Base-by-base conservation (phyloP, 2,888 invertebrate genomes). In the Marasmarcha lunaedactyla region DNA sequence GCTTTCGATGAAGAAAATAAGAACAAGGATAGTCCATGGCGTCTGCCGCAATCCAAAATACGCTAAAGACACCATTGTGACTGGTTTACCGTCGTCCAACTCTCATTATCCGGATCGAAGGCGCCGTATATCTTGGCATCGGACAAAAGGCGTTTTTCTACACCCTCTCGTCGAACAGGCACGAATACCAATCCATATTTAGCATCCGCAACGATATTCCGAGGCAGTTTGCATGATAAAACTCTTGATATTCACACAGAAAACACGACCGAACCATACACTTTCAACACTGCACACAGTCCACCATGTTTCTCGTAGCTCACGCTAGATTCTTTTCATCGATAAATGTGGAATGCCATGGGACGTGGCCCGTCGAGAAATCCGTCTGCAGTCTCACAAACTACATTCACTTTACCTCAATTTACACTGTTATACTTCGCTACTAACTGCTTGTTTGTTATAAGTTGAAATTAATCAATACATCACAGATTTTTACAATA, bases 1-100 rank as follows among this genome's bases (percentile, higher is more conserved):
- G 63, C 86, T 87, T 50, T 88, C 86, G 57, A 88, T 77, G 60
- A 87, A 85, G 72, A 87, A 87, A 70, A 87, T 76, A 39, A 87
- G 78, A 54, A 87, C 86, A 49, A 87, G 67, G 54, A 87, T 45
- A 44, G 83, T 81, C 84, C 84, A 84, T 46, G 79, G 79, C 57
- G 81, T 70, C 42, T 74, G 77, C 59, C 78, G 71, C 48, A 77
- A 63, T 46, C 83, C 81, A 50, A 79, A 65, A 55, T 71, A 71
- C 48, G 67, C 60, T 49, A 73, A 57, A 49, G 76, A 77, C 62
- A 84, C 84, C 84, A 84, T 84, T 63, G 65, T 81, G 71, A 53
- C 52, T 57, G 54, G 47, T 65, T 69, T 62, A 70, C 51, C 13
- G 34, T 11, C 34, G 2, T 5, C 55, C 54, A 52, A 61, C 59